Percentiles rank a stretch among this genome's conserved stretches.
Conservation (phyloP, 2,797 vertebrate species). For the Paramormyrops hopkinsi region DNA sequence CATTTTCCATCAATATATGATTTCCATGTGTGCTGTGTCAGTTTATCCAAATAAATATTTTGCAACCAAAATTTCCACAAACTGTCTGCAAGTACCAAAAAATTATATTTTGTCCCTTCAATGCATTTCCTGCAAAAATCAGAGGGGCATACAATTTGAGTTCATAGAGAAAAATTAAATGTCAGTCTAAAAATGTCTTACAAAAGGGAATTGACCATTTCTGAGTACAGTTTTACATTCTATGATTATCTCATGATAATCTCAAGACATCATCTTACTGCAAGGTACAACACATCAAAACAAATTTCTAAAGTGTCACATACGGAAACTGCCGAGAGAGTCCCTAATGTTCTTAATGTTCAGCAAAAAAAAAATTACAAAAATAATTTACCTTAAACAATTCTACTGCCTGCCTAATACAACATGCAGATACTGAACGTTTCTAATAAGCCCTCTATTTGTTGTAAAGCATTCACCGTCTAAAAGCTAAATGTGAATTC, state of each 20-base stretch:
- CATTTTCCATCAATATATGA: background rate
- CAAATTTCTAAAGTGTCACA: background rate
- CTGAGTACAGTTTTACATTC: background rate
- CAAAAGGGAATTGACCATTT: background rate
- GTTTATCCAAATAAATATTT: background rate
- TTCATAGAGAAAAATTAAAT: background rate
- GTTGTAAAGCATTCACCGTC: background rate
- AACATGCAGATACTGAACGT: background rate
- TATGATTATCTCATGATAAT: background rate
- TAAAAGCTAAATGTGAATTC: background rate
- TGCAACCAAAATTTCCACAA: conserved; percentile 43
- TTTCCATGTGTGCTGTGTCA: background rate
- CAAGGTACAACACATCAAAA: background rate
- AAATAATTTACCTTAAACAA: background rate
- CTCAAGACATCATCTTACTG: background rate
- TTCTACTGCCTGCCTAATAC: background rate
- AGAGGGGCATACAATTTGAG: background rate
- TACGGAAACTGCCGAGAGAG: background rate
- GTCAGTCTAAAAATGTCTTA: background rate
- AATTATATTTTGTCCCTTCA: conserved; percentile 19
- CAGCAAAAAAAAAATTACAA: background rate
- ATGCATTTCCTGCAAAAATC: background rate
- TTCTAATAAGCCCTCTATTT: background rate
- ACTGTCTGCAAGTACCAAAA: conserved; percentile 67
- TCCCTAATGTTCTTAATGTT: background rate